A percentile compares a stretch with the other conserved stretches of the same genome.
These are phyloP conservation scores for Natrix natrix DNA, from an alignment of 2,797 vertebrate genomes.

Conservation along the genomic window DNA sequence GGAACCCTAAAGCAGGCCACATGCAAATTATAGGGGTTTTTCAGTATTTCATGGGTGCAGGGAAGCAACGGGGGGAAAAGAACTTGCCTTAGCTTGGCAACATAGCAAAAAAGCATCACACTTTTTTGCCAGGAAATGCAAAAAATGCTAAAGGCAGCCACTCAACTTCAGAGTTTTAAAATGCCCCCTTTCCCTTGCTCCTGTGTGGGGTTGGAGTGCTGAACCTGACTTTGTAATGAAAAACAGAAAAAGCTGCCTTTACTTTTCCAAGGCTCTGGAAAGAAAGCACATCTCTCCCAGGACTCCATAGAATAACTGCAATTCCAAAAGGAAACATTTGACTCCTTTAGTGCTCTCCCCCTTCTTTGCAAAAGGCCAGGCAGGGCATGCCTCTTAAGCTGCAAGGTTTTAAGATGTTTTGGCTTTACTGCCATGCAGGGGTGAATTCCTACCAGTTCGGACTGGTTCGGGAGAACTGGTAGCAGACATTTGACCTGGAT, in stretches of 20 bases:
- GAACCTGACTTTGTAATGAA: neutral
- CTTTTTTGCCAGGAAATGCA: neutral
- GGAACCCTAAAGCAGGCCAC: neutral
- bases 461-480: no score
- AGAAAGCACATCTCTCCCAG: neutral
- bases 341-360: neutral
- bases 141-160: neutral
- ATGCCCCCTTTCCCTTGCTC: neutral
- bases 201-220: neutral
- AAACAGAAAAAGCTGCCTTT: neutral
- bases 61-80: rapidly evolving
- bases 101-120: neutral
- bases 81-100: neutral
- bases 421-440: neutral
- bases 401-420: neutral
- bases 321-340: neutral
- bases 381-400: neutral
- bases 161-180: neutral
- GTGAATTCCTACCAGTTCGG: no score
- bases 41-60: neutral
- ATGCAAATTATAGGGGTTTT: neutral
- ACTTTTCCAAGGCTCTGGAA: neutral
- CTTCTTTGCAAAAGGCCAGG: neutral
- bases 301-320: neutral
- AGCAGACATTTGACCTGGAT: no score